Base-by-base conservation (phyloP, 1,140 invertebrate genomes). In the Drosophila kikkawai region DNA sequence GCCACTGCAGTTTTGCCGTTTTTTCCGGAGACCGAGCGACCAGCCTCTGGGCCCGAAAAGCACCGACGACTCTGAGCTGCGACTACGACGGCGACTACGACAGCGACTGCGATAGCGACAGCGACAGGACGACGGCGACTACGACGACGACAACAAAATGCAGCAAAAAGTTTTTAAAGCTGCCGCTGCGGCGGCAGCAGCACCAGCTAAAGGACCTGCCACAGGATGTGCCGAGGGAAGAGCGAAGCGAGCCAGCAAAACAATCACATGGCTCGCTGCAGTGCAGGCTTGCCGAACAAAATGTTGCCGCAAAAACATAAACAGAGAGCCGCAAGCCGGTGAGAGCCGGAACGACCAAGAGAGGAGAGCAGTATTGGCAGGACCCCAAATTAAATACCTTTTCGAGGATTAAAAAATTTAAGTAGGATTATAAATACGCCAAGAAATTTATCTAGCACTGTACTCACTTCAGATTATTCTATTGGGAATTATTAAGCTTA, bases 21-120 rank as follows among this genome's bases (percentile, higher is more conserved):
- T 70, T 64, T 70, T 69, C 75, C 80, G 86, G 75, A 73, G 85
- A 86, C 76, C 86, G 78, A 90, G 79, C 81, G 79, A 74, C 70
- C 85, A 88, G 85, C 85, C 85, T 90, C 85, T 88, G 85, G 81
- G 85, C 84, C 85, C 85, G 84, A 88, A 88, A 90, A 85, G 75
- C 84, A 73, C 53, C 83, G 84, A 87, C 83, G 84, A 86, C 80
- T 75, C 82, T 80, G 66, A 71, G 53, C 82, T 57, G 41, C 70
- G 71, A 65, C 69, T 48, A 66, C 69, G 59, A 44, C 58, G 29
- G 63, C 59, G 50, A 34, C 36, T 42, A 80, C 82, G 60, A 78
- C 76, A 53, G 36, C 68, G 69, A 63, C 67, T 45, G 65, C 69
- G 59, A 55, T 53, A 56, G 66, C 65, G 56, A 42, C 45, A 68